These are phyloP conservation scores for Drosophila antonietae DNA, from an alignment of 2,888 invertebrate species.

Conservation along the genomic window DNA sequence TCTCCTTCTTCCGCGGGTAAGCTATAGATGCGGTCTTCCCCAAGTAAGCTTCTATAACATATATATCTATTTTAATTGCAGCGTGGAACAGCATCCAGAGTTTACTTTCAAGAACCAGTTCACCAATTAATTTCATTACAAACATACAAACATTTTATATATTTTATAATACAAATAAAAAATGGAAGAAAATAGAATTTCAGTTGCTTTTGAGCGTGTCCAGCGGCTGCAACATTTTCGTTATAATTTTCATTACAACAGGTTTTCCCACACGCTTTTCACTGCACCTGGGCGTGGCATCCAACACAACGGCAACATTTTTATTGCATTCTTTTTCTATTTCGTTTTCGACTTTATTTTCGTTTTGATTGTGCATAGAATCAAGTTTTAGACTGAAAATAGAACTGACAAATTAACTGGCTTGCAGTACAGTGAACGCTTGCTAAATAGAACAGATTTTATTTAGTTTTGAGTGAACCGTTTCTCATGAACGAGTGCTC, in stretches of 20 bases:
- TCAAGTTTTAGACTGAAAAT: slow-evolving; percentile 30
- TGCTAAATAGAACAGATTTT: not conserved
- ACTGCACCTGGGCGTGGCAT: slow-evolving; percentile 1
- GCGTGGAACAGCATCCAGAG: slow-evolving; percentile 88
- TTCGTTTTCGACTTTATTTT: slow-evolving; percentile 10
- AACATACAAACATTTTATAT: slow-evolving; percentile 10
- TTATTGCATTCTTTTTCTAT: slow-evolving; percentile 12
- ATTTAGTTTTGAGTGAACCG: not conserved
- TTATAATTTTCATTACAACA: slow-evolving; percentile 77
- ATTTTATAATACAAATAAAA: slow-evolving; percentile 12
- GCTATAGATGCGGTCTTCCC: slow-evolving; percentile 18
- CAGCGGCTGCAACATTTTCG: slow-evolving; percentile 48
- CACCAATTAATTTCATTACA: slow-evolving; percentile 47
- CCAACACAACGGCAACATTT: slow-evolving; percentile 3
- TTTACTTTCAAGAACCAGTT: slow-evolving; percentile 87
- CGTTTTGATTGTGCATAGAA: slow-evolving; percentile 11
- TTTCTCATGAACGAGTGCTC: not conserved
- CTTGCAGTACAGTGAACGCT: not conserved
- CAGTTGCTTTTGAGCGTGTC: slow-evolving; percentile 32
- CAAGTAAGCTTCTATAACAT: not conserved
- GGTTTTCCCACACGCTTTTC: slow-evolving; percentile 60
- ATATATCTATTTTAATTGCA: slow-evolving; percentile 56
- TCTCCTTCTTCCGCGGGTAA: slow-evolving; percentile 89
- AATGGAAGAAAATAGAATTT: slow-evolving; percentile 6
- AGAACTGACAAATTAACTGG: slow-evolving; percentile 24